A percentile compares a stretch with the other conserved stretches of the same genome.
These are phyloP conservation scores for Drosophila guanche DNA, from an alignment of 1,140 invertebrate species.

Conservation along the genomic window DNA sequence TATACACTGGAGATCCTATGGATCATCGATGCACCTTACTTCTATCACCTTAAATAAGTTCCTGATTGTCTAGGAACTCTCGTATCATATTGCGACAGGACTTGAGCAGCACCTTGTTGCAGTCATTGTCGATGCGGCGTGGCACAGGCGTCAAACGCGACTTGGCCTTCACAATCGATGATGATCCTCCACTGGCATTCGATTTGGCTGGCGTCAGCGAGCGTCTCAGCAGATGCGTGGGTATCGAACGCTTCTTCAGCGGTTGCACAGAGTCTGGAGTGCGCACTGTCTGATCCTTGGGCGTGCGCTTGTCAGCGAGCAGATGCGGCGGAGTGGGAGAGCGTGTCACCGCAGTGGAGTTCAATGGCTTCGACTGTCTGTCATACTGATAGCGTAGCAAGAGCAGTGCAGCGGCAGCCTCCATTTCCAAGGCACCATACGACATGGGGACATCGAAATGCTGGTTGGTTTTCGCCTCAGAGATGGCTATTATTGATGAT, in stretches of 20 bases:
- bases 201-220: slow-evolving; percentile 43
- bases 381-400: slow-evolving; percentile 69
- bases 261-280: slow-evolving; percentile 32
- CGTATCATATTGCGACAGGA: slow-evolving; percentile 70
- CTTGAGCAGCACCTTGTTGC: slow-evolving; percentile 57
- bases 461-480: neutral
- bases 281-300: slow-evolving; percentile 49
- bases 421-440: slow-evolving; percentile 52
- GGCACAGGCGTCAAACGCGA: slow-evolving; percentile 8
- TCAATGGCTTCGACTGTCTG: slow-evolving; percentile 10
- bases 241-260: slow-evolving; percentile 60
- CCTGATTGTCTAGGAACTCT: slow-evolving; percentile 63
- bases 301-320: slow-evolving; percentile 46
- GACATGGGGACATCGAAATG: neutral
- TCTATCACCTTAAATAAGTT: slow-evolving; percentile 42
- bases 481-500: neutral
- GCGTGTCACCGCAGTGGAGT: slow-evolving; percentile 10
- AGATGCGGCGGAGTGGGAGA: slow-evolving; percentile 17
- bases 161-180: slow-evolving; percentile 47
- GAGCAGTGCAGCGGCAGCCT: slow-evolving; percentile 60
- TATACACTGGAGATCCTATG: slow-evolving; percentile 14
- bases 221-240: slow-evolving; percentile 46
- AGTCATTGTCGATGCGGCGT: neutral
- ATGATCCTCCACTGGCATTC: neutral
- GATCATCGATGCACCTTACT: neutral